Base-by-base conservation (phyloP, 2,113 vertebrate genomes). In the Coregonus clupeaformis region DNA sequence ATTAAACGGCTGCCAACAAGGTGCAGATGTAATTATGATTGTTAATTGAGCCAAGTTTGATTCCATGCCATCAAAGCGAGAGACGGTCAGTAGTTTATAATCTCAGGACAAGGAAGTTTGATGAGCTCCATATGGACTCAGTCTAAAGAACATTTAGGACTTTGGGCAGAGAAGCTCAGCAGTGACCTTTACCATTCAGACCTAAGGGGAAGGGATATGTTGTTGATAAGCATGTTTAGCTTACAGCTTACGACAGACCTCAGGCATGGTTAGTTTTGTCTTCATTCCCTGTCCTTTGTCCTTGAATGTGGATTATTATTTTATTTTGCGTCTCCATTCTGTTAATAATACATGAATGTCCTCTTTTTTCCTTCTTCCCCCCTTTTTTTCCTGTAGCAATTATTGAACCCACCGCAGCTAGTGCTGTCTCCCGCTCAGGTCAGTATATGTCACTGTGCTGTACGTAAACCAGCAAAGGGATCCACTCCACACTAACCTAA, bases 361-460 rank as follows among this genome's bases (percentile, higher is more conserved):
- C 91, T 95, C 91, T 96, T 95, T 92, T 94, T 86, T 93, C 93
- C 91, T 87, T 89, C 86, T 89, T 85, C 69, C 90, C 89, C 86
- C 88, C 79, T 91, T 92, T 93, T 94, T 93, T 93, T 93, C 96
- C 95, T 96, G 94, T 98, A 98, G 97, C 97, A 94, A 94, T 97
- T 95, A 96, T 97, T 97, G 97, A 99, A 91, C 94, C 96, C 94
- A 92, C 97, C 94, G 96, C 96, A 93, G 94, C 96, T 98, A 98
- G 96, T 93, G 91, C 95, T 95, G 96, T 97, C 92, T 96, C 96
- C 89, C 97, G 95, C 94, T 96, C 97, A 99, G 98, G 98, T 98
- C 97, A 99, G 98, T 98, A 98, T 98, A 93, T 91, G 91, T 90
- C 90, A 95, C 93, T 92, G 91, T 94, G 94, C 94, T 91, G 91